Evolutionary conservation across 37 sponge, comb jelly and placozoan species (phyloP).

Genomic region (Diacarnus erythraeanus): DNA sequence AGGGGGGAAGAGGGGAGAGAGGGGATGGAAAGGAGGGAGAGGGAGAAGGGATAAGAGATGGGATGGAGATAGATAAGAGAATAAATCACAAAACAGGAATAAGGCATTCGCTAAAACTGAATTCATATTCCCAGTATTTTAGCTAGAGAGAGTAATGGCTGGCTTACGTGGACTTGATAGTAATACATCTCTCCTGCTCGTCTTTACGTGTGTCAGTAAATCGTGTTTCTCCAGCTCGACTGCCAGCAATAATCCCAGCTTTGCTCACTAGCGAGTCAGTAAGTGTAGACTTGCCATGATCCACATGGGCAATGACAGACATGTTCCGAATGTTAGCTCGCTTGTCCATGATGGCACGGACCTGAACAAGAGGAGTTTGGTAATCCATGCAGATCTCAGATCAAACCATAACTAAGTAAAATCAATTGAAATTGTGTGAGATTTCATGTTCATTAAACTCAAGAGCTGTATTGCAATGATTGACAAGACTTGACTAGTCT

Average conservation of each 20-base stretch:
- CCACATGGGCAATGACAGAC: conserved; percentile 99
- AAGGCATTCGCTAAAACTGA: background rate
- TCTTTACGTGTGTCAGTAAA: conserved; percentile 99
- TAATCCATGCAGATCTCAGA: too few relatives aligned
- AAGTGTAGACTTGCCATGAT: conserved; percentile 98
- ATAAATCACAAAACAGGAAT: too few relatives aligned
- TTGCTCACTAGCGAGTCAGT: conserved; percentile 98
- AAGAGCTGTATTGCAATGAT: too few relatives aligned
- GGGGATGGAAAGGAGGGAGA: background rate
- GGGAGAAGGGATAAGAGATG: background rate
- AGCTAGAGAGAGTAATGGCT: too few relatives aligned
- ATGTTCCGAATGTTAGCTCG: conserved; percentile 99
- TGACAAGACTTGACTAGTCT: too few relatives aligned
- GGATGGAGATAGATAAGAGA: too few relatives aligned
- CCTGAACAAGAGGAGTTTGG: too few relatives aligned
- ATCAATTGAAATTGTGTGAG: too few relatives aligned
- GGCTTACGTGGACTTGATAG: conserved; percentile 99
- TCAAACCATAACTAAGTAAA: too few relatives aligned
- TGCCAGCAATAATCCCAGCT: conserved; percentile 97
- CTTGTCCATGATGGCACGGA: conserved; percentile 99
- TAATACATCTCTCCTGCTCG: conserved; percentile 99
- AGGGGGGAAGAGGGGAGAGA: background rate
- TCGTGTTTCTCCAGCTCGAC: conserved; percentile 91
- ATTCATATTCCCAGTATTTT: too few relatives aligned
- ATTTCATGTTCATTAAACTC: too few relatives aligned